These are phyloP conservation scores for Automeris io DNA, from an alignment of 2,888 invertebrate genomes.

Conservation along the genomic window DNA sequence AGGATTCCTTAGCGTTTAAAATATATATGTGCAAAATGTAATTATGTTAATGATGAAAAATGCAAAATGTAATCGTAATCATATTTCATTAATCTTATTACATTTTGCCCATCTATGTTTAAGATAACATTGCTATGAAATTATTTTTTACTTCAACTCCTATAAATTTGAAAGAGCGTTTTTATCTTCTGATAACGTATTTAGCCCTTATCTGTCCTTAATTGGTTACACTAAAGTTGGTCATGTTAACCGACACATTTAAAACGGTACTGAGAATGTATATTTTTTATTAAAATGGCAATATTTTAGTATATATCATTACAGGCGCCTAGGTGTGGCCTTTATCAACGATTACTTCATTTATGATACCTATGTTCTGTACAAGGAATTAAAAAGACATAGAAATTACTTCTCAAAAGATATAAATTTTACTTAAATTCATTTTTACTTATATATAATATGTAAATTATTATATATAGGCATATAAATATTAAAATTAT, in stretches of 20 bases:
- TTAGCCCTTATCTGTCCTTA: conserved; percentile 56
- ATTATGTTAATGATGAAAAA: too few relatives aligned
- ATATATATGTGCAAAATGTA: too few relatives aligned
- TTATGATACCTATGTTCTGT: conserved; percentile 15
- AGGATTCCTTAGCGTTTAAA: too few relatives aligned
- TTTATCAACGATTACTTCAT: conserved; percentile 38
- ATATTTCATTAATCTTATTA: too few relatives aligned
- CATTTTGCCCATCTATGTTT: too few relatives aligned
- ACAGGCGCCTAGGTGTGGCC: conserved; percentile 47
- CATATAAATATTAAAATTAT: too few relatives aligned
- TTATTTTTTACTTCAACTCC: conserved; percentile 38
- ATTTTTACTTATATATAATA: background rate
- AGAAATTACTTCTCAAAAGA: background rate
- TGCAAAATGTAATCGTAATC: too few relatives aligned
- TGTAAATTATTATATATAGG: too few relatives aligned
- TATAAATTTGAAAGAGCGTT: conserved; percentile 31
- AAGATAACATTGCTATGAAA: conserved; percentile 39
- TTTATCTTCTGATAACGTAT: conserved; percentile 53
- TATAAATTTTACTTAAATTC: background rate
- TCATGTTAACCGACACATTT: conserved; percentile 27
- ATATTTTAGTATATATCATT: conserved; percentile 29
- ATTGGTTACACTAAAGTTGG: conserved; percentile 41
- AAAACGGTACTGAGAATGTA: conserved; percentile 15
- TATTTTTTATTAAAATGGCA: conserved; percentile 10
- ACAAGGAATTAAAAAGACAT: background rate